phyloP scores from a whole-genome alignment of 1,140 invertebrate genomes.

The Cydia pomonella region DNA sequence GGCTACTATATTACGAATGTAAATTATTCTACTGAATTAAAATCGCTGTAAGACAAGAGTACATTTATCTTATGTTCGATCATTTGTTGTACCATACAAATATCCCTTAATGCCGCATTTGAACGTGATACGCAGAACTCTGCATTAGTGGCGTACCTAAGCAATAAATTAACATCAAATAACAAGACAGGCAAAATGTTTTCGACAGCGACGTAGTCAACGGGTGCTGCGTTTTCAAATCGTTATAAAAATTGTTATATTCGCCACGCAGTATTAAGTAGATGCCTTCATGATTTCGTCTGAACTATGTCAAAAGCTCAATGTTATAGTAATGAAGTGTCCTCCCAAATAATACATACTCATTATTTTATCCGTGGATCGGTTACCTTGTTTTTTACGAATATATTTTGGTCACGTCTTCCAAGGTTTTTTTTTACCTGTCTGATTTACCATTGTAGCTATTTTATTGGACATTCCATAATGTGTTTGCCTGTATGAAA shows the following conservation, averaged over 20 bases:
- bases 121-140: not conserved
- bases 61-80: too few relatives aligned
- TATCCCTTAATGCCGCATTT: too few relatives aligned
- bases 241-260: constrained; percentile 43
- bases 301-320: constrained; percentile 68
- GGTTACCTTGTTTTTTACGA: constrained; percentile 20
- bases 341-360: not conserved
- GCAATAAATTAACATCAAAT: not conserved
- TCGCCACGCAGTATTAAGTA: constrained; percentile 58
- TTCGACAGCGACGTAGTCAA: not conserved
- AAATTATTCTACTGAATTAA: too few relatives aligned
- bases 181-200: not conserved
- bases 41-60: too few relatives aligned
- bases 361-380: not conserved
- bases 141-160: not conserved
- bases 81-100: too few relatives aligned
- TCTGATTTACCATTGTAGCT: constrained; percentile 3
- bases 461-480: constrained; percentile 1
- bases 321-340: constrained; percentile 40
- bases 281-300: constrained; percentile 43
- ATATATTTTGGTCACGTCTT: constrained; percentile 25
- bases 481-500: constrained; percentile 12
- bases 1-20: too few relatives aligned
- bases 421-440: constrained; percentile 27
- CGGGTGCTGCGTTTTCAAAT: constrained; percentile 30